phyloP scores from a whole-genome alignment of 2,888 invertebrate species.

The Eumacrocentrus americanus region DNA sequence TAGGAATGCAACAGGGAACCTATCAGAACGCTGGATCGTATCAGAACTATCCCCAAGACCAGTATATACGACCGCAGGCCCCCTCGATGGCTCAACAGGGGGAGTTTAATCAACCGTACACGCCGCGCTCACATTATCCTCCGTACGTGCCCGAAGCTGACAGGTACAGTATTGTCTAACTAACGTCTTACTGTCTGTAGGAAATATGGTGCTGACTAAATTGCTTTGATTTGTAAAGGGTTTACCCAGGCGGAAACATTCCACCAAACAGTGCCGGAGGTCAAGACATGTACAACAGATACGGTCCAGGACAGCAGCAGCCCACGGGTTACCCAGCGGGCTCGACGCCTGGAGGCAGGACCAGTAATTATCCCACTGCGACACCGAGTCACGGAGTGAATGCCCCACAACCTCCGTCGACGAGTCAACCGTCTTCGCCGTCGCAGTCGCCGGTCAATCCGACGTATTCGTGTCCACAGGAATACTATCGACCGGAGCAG shows the following conservation, averaged over 20 bases:
- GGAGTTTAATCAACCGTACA: conserved; percentile 63
- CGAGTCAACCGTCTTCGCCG: conserved; percentile 79
- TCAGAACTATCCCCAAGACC: conserved; percentile 63
- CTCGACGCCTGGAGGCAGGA: conserved; percentile 53
- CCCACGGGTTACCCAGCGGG: conserved; percentile 51
- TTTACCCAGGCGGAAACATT: conserved; percentile 58
- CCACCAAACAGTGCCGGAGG: conserved; percentile 55
- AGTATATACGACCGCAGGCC: conserved; percentile 60
- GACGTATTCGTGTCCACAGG: conserved; percentile 60
- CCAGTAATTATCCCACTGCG: conserved; percentile 65
- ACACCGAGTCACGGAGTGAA: conserved; percentile 64
- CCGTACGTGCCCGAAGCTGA: conserved; percentile 60
- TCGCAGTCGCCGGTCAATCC: conserved; percentile 73
- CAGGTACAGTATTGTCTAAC: conserved; percentile 44
- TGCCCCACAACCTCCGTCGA: conserved; percentile 69
- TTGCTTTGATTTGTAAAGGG: conserved; percentile 44
- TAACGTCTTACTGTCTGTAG: neutral
- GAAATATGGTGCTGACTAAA: neutral
- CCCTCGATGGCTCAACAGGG: conserved; percentile 55
- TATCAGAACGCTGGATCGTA: conserved; percentile 61
- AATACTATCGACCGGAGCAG: conserved; percentile 66
- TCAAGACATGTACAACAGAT: conserved; percentile 61
- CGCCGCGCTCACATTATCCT: conserved; percentile 61
- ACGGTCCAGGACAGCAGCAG: conserved; percentile 58
- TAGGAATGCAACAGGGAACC: conserved; percentile 61